phyloP scores from a whole-genome alignment of 1,140 invertebrate genomes.

The Drosophila funebris region DNA sequence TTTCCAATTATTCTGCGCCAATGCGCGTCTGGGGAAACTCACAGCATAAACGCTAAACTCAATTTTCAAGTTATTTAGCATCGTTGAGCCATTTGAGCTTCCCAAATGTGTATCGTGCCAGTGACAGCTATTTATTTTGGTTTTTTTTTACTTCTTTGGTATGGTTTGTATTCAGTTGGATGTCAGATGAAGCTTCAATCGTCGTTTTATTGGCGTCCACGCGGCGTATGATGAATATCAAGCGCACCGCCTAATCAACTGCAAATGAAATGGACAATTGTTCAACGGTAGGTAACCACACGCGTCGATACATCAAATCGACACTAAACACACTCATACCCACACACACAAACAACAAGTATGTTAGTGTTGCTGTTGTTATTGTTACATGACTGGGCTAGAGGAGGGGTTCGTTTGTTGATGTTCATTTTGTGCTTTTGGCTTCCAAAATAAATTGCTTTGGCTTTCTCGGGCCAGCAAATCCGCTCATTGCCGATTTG shows the following conservation, averaged over 20 bases:
- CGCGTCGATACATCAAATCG: conserved; percentile 78
- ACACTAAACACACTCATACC: conserved; percentile 51
- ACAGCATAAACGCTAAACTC: conserved; percentile 29
- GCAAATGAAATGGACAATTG: conserved; percentile 81
- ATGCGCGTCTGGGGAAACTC: conserved; percentile 24
- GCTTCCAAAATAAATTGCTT: conserved; percentile 74
- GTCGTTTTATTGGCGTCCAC: conserved; percentile 39
- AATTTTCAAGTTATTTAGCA: conserved; percentile 78
- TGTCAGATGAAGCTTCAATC: neutral
- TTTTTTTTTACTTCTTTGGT: neutral
- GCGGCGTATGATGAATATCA: conserved; percentile 74
- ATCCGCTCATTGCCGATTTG: conserved; percentile 78
- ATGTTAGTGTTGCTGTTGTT: conserved; percentile 18
- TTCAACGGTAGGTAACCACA: conserved; percentile 62
- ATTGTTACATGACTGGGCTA: conserved; percentile 37
- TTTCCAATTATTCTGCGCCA: conserved; percentile 53
- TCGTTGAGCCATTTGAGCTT: conserved; percentile 33
- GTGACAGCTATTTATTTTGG: conserved; percentile 19
- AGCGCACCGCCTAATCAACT: conserved; percentile 71
- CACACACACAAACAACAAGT: conserved; percentile 13
- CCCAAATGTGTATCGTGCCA: conserved; percentile 4
- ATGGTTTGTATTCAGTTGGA: conserved; percentile 1
- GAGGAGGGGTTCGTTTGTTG: conserved; percentile 22
- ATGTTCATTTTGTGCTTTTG: conserved; percentile 70
- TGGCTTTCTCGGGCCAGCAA: conserved; percentile 71